Evolutionary conservation across 2,113 vertebrate genomes (phyloP).

Genomic region (Penelope pileata): DNA sequence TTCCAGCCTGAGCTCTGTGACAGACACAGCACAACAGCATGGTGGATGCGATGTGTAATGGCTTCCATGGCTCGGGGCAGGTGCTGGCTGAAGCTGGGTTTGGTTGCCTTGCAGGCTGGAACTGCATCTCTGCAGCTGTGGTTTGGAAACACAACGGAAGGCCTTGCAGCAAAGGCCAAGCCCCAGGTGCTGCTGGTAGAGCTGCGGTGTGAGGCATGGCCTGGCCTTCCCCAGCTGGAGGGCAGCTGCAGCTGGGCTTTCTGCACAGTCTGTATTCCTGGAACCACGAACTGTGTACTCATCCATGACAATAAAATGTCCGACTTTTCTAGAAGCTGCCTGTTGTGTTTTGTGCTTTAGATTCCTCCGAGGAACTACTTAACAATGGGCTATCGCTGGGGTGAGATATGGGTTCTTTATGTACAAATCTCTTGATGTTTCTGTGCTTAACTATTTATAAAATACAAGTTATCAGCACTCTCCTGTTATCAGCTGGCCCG

Average conservation of each 20-base stretch:
- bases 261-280: conserved; percentile 53
- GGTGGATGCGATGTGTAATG: neutral
- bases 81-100: neutral
- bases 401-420: fast-evolving
- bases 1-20: conserved; percentile 12
- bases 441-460: fast-evolving
- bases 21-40: neutral
- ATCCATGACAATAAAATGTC: conserved; percentile 75
- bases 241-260: conserved; percentile 36
- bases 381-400: no score
- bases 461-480: no score
- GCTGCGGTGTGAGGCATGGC: no score
- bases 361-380: no score
- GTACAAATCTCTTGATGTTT: fast-evolving
- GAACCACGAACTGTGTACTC: conserved; percentile 59
- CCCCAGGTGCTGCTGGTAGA: no score
- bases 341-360: neutral
- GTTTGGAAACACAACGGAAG: neutral
- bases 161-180: conserved; percentile 5
- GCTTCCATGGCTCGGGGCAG: conserved; percentile 26
- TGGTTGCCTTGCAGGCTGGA: neutral
- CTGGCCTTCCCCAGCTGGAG: neutral
- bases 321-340: conserved; percentile 66
- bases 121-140: neutral
- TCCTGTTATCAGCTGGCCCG: no score